A percentile compares a stretch with the other conserved stretches of the same genome.
phyloP scores from a whole-genome alignment of 2,888 invertebrate species.

The Ectemnius continuus region DNA sequence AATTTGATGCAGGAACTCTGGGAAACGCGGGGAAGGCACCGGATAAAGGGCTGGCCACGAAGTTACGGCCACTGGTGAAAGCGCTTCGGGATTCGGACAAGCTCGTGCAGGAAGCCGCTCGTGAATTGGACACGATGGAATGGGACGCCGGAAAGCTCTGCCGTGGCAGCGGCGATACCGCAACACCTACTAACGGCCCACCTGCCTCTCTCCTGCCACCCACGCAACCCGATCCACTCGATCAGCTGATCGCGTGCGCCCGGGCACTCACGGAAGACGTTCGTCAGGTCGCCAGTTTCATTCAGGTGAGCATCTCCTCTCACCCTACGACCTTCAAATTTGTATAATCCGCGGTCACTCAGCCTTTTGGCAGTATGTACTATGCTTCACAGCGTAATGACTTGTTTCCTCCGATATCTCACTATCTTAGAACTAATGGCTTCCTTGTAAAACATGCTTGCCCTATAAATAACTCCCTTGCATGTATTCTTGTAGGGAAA shows the following conservation, averaged over 20 bases:
- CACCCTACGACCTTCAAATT: not conserved
- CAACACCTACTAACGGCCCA: slow-evolving; percentile 80
- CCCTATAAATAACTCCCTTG: too few relatives aligned
- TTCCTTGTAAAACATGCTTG: too few relatives aligned
- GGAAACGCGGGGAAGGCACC: slow-evolving; percentile 91
- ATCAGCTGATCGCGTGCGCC: slow-evolving; percentile 92
- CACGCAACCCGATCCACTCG: slow-evolving; percentile 86
- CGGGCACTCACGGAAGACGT: slow-evolving; percentile 93
- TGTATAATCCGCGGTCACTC: not conserved
- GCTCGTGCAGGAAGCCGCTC: slow-evolving; percentile 88
- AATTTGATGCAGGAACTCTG: slow-evolving; percentile 79
- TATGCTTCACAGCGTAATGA: not conserved
- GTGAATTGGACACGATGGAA: slow-evolving; percentile 86
- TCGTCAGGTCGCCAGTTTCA: slow-evolving; percentile 92
- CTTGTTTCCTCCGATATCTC: too few relatives aligned
- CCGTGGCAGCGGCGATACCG: slow-evolving; percentile 76
- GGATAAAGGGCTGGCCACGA: slow-evolving; percentile 87
- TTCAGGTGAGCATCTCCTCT: slow-evolving; percentile 79
- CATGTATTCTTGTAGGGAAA: slow-evolving; percentile 81
- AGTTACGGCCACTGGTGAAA: slow-evolving; percentile 88
- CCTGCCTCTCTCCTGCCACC: slow-evolving; percentile 65
- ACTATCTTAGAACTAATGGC: too few relatives aligned
- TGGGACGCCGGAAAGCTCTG: slow-evolving; percentile 87
- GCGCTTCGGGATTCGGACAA: slow-evolving; percentile 89
- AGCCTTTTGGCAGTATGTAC: not conserved